These are phyloP conservation scores for Mesodorylaimus sp. DNA, from an alignment of 2,888 invertebrate species.

Conservation along the genomic window DNA sequence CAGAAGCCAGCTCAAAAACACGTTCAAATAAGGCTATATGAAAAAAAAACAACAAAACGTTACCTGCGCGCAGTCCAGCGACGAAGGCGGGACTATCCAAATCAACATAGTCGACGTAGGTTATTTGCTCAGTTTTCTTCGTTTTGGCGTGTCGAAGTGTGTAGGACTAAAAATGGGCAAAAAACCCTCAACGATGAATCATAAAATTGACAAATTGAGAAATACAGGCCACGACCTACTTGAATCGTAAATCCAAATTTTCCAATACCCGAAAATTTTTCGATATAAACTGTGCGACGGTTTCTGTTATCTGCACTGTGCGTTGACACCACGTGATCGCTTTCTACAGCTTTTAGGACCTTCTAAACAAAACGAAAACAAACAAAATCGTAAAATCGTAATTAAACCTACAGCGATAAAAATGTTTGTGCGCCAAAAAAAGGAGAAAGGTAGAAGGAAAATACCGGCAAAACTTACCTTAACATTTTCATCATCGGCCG, in stretches of 20 bases:
- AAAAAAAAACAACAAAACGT: background rate
- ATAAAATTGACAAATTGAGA: background rate
- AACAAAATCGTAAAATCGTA: no score
- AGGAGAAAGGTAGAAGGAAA: no score
- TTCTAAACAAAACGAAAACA: conserved; percentile 1
- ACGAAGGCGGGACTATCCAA: conserved; percentile 72
- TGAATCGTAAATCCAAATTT: conserved; percentile 6
- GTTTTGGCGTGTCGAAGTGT: conserved; percentile 87
- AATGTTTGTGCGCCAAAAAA: no score
- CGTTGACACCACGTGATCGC: conserved; percentile 1
- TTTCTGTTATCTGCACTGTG: background rate
- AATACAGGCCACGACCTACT: background rate
- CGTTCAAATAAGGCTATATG: background rate
- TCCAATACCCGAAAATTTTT: background rate
- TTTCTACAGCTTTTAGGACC: conserved; percentile 2
- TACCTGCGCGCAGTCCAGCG: conserved; percentile 76
- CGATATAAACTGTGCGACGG: background rate
- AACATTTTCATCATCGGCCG: background rate
- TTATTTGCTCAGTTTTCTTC: conserved; percentile 82
- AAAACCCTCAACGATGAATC: background rate
- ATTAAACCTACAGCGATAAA: no score
- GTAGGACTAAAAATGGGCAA: conserved; percentile 49
- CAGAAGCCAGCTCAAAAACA: background rate
- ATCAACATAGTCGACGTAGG: conserved; percentile 89
- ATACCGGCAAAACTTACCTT: no score